Evolutionary conservation across 2,888 invertebrate genomes (phyloP), one percentile per base, ranked within the genome.

Genomic region (Epinotia brunnichana): DNA sequence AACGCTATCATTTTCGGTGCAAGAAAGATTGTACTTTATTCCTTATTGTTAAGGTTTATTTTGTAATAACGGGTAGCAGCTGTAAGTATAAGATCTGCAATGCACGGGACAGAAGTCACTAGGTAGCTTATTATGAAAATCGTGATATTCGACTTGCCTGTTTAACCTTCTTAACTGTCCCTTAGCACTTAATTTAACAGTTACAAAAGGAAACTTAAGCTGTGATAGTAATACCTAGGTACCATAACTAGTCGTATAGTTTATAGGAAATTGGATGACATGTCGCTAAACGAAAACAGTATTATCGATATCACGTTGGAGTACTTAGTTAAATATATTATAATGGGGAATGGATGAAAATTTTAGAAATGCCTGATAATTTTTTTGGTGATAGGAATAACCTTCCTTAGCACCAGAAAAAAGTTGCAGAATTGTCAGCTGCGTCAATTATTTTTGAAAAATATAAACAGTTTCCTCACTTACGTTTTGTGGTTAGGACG

Each of bases 1-100:
- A 84, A 82, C 81, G 76, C 29, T 60, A n/a, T 44, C 11, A 53
- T 53, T 53, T 53, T 53, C 13, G 51, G 13, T 17, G n/a, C 15
- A 17, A 63, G 51, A 17, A 17, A 53, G 3, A 53, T 61, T 24
- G 19, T 7, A 53, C 53, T 53, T 53, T 35, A 35, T 4, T 11
- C 1, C 1, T 29, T 2, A 17, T 11, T 3, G 3, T 19, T 63
- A 53, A 53, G 35, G 17, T 53, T 4, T 9, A 24, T 63, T 63
- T 63, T 53, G 51, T 7, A 13, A 53, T 2, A 29, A 9, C 35
- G 9, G 35, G 35, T 9, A 13, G n/a, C n/a, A 15, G 48, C 24
- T 11, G 7, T 53, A 11, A 17, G 11, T 19, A 51, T 63, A 5
- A 51, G 10, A 48, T 48, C 62, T 51, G 62, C 62, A 63, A 29